Evolutionary conservation across 2,113 vertebrate species (phyloP).

Genomic region (Danio rerio): GRCz12tu NC_133200.1:12392001-12392500

Average conservation of each 20-base stretch:
- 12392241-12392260: not conserved
- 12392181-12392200: not conserved
- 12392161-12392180: not conserved
- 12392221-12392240: not conserved
- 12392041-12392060: constrained; percentile 47
- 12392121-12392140: constrained; percentile 11
- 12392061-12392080: constrained; percentile 53
- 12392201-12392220: not conserved
- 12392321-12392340: not conserved
- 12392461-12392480: no score
- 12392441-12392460: no score
- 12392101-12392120: constrained; percentile 30
- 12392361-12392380: not conserved
- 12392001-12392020: constrained; percentile 45
- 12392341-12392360: not conserved
- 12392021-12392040: constrained; percentile 42
- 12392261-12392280: not conserved
- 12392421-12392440: no score
- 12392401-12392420: no score
- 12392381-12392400: no score
- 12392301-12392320: not conserved
- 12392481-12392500: no score
- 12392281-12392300: not conserved
- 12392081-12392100: constrained; percentile 40
- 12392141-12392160: not conserved